Conservation (phyloP, 2,113 vertebrate genomes). For the Macaca mulatta region DNA sequence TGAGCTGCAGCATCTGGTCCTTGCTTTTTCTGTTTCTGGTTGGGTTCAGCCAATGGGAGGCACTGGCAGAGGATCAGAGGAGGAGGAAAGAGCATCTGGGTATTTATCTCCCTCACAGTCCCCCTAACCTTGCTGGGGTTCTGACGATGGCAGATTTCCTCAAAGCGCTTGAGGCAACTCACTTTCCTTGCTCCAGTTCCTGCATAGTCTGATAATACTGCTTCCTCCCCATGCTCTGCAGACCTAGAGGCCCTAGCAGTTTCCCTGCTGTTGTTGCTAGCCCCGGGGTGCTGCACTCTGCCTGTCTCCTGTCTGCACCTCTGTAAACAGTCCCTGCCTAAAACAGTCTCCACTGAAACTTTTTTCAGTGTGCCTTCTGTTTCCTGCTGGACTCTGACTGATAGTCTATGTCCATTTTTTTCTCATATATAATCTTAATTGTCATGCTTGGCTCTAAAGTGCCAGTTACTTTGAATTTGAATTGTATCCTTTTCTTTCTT, state of each 20-base stretch:
- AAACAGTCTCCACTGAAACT: neutral
- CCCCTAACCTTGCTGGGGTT: neutral
- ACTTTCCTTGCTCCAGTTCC: neutral
- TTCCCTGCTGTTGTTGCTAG: neutral
- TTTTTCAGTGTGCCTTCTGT: neutral
- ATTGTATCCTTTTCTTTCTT: neutral
- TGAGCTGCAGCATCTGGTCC: neutral
- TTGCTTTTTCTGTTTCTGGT: neutral
- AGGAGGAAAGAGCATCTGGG: neutral
- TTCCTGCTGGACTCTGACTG: neutral
- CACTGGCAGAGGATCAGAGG: neutral
- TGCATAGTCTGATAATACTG: accelerated
- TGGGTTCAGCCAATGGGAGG: neutral
- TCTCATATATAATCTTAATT: neutral
- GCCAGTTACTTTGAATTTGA: neutral
- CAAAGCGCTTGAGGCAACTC: neutral
- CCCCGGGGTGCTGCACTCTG: neutral
- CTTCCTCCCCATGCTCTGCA: neutral
- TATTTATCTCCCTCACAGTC: accelerated
- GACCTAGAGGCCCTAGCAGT: neutral
- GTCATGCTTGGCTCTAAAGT: neutral
- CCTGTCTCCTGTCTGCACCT: neutral
- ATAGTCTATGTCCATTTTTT: neutral
- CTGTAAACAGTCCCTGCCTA: neutral
- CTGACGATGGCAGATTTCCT: neutral